These are phyloP conservation scores for Gymnorhina tibicen DNA, from an alignment of 2,113 vertebrate genomes.

Conservation along the genomic window DNA sequence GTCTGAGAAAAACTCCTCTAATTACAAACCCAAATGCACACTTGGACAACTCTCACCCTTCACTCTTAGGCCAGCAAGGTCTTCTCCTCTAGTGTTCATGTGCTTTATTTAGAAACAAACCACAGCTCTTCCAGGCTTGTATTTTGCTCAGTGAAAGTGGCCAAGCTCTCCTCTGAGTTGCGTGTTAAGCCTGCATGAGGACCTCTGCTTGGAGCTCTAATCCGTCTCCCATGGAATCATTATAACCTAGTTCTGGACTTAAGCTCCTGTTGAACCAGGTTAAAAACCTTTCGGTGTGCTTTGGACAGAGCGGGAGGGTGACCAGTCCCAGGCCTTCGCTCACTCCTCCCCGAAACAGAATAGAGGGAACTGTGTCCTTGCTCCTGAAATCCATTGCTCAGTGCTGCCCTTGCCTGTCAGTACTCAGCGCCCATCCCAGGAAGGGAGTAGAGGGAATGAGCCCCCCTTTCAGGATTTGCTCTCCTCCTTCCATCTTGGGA, in stretches of 20 bases:
- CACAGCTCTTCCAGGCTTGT: not conserved
- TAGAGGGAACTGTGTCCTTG: not conserved
- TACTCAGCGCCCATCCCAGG: not conserved
- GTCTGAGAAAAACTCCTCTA: not conserved
- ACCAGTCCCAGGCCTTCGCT: not conserved
- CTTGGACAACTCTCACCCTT: not conserved
- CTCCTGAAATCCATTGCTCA: not conserved
- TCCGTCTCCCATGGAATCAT: not conserved
- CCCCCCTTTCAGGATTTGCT: not conserved
- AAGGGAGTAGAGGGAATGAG: not conserved
- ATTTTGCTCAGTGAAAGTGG: not conserved
- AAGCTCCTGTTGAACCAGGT: not conserved
- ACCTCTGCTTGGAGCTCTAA: not conserved
- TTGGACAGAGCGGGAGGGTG: not conserved
- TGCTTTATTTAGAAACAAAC: not conserved
- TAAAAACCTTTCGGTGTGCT: not conserved
- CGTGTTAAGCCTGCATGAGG: not conserved
- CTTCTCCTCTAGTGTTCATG: not conserved
- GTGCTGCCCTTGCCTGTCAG: not conserved
- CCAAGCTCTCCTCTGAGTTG: not conserved
- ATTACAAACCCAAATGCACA: not conserved
- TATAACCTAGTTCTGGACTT: not conserved
- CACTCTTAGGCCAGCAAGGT: not conserved
- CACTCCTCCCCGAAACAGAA: not conserved
- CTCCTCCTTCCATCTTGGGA: not conserved